Percentiles rank a stretch among this genome's conserved stretches.
These are phyloP conservation scores for Styela clava DNA, from an alignment of 23 tunicate genomes.

Conservation along the genomic window DNA sequence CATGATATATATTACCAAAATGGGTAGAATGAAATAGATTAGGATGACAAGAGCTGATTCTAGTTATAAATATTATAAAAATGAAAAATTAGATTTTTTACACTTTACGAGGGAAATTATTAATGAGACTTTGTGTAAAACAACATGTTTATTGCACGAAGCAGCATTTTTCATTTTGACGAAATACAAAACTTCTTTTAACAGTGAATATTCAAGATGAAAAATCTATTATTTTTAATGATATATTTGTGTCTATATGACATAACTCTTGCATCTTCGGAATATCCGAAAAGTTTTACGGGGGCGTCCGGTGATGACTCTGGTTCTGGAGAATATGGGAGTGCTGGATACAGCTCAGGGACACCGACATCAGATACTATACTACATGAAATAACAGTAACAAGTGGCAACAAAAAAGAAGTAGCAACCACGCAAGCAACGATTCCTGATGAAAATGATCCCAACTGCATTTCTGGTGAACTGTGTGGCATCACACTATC, in stretches of 20 bases:
- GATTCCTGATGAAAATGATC: neutral
- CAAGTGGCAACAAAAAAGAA: neutral
- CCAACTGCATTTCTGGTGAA: neutral
- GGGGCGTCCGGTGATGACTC: neutral
- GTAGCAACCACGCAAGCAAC: neutral
- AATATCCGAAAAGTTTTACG: neutral
- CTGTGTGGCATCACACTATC: conserved; percentile 2
- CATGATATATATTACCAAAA: too few species aligned
- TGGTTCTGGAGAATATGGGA: neutral
- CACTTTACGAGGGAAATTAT: too few species aligned
- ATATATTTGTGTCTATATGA: neutral
- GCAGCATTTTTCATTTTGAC: too few species aligned
- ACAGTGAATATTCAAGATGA: neutral
- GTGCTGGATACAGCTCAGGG: neutral
- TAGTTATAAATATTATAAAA: too few species aligned
- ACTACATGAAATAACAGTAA: neutral
- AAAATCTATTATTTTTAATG: neutral
- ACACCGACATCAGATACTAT: neutral
- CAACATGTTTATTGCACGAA: too few species aligned
- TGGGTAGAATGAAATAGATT: too few species aligned
- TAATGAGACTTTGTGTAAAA: too few species aligned
- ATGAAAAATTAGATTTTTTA: too few species aligned
- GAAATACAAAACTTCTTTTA: too few species aligned
- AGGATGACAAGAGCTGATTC: too few species aligned
- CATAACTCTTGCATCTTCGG: neutral